phyloP scores from a whole-genome alignment of 2,113 vertebrate species.

The Psammodynastes pulverulentus region DNA sequence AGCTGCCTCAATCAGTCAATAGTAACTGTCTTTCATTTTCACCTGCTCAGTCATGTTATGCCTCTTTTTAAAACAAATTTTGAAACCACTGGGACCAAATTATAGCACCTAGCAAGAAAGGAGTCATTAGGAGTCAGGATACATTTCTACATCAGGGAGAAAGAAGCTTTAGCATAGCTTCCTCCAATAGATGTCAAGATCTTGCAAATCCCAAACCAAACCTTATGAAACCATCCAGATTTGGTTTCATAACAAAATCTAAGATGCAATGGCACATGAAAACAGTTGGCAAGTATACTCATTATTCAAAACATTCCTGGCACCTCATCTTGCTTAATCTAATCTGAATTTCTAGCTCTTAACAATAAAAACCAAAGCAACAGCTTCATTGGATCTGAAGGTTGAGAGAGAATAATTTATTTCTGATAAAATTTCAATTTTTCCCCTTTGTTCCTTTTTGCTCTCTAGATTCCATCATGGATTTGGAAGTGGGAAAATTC shows the following conservation, averaged over 20 bases:
- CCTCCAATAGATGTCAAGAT: not conserved
- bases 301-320: not conserved
- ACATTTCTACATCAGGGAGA: not conserved
- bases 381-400: not conserved
- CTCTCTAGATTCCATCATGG: constrained; percentile 48
- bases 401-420: not conserved
- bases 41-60: not conserved
- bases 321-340: not conserved
- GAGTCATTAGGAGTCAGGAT: not conserved
- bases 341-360: not conserved
- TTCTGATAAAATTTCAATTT: not conserved
- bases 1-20: not conserved
- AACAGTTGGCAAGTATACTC: not conserved
- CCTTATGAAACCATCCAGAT: not conserved
- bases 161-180: not conserved
- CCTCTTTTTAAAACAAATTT: not conserved
- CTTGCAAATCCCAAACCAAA: not conserved
- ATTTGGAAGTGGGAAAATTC: constrained; percentile 57
- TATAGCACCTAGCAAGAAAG: not conserved
- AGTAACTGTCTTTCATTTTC: not conserved
- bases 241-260: not conserved
- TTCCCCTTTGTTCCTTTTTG: not conserved
- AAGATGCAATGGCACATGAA: not conserved
- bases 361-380: not conserved
- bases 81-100: not conserved